These are phyloP conservation scores for Bombyx huttoni DNA, from an alignment of 2,888 invertebrate species.

Conservation along the genomic window DNA sequence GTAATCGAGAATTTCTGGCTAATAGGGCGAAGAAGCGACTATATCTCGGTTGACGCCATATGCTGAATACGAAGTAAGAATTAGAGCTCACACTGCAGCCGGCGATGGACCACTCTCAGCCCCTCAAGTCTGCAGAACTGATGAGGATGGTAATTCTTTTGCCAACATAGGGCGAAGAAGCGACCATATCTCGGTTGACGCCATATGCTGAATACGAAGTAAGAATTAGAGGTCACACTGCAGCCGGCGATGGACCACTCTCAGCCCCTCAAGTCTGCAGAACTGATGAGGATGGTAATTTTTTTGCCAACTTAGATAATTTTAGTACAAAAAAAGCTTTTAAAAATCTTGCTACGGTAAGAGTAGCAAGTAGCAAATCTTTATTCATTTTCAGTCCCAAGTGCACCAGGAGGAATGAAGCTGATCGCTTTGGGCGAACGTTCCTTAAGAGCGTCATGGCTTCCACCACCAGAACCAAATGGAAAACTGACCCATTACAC, in stretches of 20 bases:
- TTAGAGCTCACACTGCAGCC: slow-evolving; percentile 86
- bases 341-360: background rate
- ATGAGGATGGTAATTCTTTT: slow-evolving; percentile 80
- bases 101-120: slow-evolving; percentile 87
- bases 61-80: slow-evolving; percentile 89
- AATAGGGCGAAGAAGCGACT: slow-evolving; percentile 79
- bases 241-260: slow-evolving; percentile 87
- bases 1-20: background rate
- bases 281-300: slow-evolving; percentile 86
- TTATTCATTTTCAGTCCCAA: slow-evolving; percentile 76
- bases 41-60: slow-evolving; percentile 84
- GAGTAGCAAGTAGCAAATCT: background rate
- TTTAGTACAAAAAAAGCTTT: background rate
- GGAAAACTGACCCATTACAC: slow-evolving; percentile 87
- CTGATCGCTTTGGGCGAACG: slow-evolving; percentile 85
- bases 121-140: slow-evolving; percentile 84
- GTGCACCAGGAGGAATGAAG: slow-evolving; percentile 87
- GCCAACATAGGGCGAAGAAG: slow-evolving; percentile 80
- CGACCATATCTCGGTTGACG: slow-evolving; percentile 82
- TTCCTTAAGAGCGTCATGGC: slow-evolving; percentile 88
- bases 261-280: slow-evolving; percentile 82
- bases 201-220: slow-evolving; percentile 91
- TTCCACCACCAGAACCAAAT: slow-evolving; percentile 85
- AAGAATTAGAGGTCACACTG: slow-evolving; percentile 86
- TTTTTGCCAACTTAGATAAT: background rate